Evolutionary conservation across 2,113 vertebrate genomes (phyloP).

Genomic region (Neogale vison): DNA sequence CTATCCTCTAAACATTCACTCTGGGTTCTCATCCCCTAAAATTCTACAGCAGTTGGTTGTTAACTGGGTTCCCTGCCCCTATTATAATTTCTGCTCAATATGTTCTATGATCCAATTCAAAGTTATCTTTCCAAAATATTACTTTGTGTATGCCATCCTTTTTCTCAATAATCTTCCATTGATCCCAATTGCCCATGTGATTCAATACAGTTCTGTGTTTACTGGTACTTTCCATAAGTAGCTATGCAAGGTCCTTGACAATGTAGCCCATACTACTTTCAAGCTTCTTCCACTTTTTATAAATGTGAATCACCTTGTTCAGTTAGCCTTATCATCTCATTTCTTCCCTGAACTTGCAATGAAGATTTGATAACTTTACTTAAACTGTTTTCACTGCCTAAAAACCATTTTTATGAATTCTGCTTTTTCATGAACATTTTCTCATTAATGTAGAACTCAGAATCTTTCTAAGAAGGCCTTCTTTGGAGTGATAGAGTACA

Average conservation of each 20-base stretch:
- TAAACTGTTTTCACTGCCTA: background rate
- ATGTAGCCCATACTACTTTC: background rate
- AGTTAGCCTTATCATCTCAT: background rate
- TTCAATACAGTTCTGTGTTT: background rate
- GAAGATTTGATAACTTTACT: background rate
- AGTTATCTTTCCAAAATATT: background rate
- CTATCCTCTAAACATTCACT: background rate
- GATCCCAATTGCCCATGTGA: background rate
- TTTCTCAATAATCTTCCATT: background rate
- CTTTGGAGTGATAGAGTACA: background rate
- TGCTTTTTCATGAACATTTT: background rate
- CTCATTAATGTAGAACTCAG: background rate
- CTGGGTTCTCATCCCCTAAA: background rate
- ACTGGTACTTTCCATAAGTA: background rate
- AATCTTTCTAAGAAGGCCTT: background rate
- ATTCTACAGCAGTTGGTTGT: background rate
- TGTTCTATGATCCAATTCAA: background rate
- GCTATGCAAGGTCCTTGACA: background rate
- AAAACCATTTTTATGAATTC: background rate
- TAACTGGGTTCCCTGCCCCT: background rate
- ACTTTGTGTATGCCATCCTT: background rate
- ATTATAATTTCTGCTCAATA: background rate
- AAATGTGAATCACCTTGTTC: background rate
- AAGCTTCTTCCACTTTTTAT: background rate
- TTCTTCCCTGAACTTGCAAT: background rate